Percentiles rank a stretch among this genome's conserved stretches.
Conservation (phyloP, 1,140 invertebrate genomes). For the Lanistes nyassanus region DNA sequence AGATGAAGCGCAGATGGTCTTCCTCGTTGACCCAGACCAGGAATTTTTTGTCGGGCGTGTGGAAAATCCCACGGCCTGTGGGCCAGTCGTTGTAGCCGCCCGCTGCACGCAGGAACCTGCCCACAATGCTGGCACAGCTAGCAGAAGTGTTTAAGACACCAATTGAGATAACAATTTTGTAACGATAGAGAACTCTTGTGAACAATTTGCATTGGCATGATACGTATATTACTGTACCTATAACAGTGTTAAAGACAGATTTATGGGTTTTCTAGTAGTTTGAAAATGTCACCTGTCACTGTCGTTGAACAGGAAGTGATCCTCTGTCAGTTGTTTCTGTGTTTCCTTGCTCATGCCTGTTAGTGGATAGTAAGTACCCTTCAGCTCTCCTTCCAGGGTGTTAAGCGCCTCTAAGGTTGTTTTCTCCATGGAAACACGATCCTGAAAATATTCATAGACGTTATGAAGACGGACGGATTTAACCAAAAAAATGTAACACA, state of each 20-base stretch:
- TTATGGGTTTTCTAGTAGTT: not conserved
- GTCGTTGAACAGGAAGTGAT: conserved; percentile 61
- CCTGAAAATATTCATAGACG: conserved; percentile 27
- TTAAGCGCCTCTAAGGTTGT: conserved; percentile 46
- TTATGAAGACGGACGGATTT: not conserved
- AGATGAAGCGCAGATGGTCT: conserved; percentile 96
- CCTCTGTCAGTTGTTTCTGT: conserved; percentile 51
- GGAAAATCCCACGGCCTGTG: conserved; percentile 94
- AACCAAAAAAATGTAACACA: too few relatives aligned
- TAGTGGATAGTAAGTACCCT: conserved; percentile 60
- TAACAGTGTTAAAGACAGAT: not conserved
- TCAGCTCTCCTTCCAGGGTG: conserved; percentile 48
- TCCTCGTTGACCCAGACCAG: conserved; percentile 98
- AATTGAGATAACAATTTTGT: not conserved
- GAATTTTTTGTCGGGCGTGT: conserved; percentile 95
- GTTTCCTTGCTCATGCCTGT: conserved; percentile 50
- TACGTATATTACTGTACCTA: too few relatives aligned
- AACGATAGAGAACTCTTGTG: not conserved
- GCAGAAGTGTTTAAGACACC: not conserved
- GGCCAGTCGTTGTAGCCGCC: conserved; percentile 91
- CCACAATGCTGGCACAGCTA: not conserved
- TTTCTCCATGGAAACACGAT: conserved; percentile 54
- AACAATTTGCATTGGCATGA: not conserved
- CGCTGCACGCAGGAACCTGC: conserved; percentile 52
- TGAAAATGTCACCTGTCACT: conserved; percentile 44